These are phyloP conservation scores for Bombycilla garrulus DNA, from an alignment of 2,113 vertebrate species.

Conservation along the genomic window DNA sequence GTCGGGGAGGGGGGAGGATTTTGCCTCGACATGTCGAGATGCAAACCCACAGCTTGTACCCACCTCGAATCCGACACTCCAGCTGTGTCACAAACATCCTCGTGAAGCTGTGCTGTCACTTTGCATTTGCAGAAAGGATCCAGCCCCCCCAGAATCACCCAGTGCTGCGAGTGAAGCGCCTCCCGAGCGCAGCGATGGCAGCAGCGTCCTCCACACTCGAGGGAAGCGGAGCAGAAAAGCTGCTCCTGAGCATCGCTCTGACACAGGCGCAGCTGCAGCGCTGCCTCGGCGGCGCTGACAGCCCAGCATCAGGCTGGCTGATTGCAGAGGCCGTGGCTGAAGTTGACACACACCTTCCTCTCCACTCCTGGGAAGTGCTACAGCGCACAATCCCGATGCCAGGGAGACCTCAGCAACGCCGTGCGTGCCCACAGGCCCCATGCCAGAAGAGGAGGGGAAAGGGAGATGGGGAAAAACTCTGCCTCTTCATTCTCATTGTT, in stretches of 20 bases:
- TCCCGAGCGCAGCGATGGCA: neutral
- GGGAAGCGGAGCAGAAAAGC: constrained; percentile 29
- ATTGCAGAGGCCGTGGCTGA: neutral
- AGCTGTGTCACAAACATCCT: constrained; percentile 6
- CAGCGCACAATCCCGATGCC: rapidly evolving
- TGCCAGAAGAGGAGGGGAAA: neutral
- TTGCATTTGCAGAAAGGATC: neutral
- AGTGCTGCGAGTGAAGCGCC: neutral
- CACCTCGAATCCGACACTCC: constrained; percentile 16
- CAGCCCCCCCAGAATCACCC: neutral
- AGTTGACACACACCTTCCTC: neutral
- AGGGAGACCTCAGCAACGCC: neutral
- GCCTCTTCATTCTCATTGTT: neutral
- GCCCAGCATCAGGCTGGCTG: neutral
- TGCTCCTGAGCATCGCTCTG: constrained; percentile 2
- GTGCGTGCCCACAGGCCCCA: rapidly evolving
- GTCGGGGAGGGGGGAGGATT: neutral
- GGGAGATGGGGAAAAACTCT: neutral
- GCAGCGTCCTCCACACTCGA: neutral
- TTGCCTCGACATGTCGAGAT: neutral
- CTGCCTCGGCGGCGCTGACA: neutral
- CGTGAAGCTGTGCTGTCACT: neutral
- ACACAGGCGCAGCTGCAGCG: neutral
- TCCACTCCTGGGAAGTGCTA: neutral
- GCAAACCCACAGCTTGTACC: neutral